These are phyloP conservation scores for Achatina immaculata DNA, from an alignment of 1,140 invertebrate species.

Conservation along the genomic window DNA sequence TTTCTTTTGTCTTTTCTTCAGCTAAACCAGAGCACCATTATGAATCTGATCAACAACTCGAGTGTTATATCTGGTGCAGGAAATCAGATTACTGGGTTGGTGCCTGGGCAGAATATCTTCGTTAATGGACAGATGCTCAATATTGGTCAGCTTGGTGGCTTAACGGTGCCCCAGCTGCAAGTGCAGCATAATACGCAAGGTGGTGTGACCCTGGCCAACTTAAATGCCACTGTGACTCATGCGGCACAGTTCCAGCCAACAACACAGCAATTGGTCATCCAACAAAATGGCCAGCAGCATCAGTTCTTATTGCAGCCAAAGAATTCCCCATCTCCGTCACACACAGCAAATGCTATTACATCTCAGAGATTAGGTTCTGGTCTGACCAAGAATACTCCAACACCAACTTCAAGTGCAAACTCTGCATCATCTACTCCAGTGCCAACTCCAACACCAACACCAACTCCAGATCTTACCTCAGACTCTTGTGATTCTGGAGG, in stretches of 20 bases:
- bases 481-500: slow-evolving; percentile 8
- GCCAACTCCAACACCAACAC: slow-evolving; percentile 9
- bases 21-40: slow-evolving; percentile 2
- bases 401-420: slow-evolving; percentile 17
- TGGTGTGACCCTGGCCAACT: slow-evolving; percentile 3
- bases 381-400: not conserved
- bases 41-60: slow-evolving; percentile 34
- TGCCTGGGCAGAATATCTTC: slow-evolving; percentile 22
- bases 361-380: slow-evolving; percentile 6
- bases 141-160: slow-evolving; percentile 18
- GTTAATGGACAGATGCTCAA: slow-evolving; percentile 33
- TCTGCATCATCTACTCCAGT: slow-evolving; percentile 33
- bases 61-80: not conserved
- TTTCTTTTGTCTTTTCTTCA: no score
- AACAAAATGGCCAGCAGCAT: slow-evolving; percentile 17
- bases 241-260: slow-evolving; percentile 21
- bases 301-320: slow-evolving; percentile 25
- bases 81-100: slow-evolving; percentile 27
- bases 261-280: slow-evolving; percentile 21
- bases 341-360: not conserved
- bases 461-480: slow-evolving; percentile 20
- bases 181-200: slow-evolving; percentile 26
- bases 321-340: slow-evolving; percentile 1
- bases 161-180: slow-evolving; percentile 21
- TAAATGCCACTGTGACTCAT: not conserved